Conservation (phyloP, 37 sponge, comb jelly and placozoan genomes). For the Amphimedon queenslandica region DNA sequence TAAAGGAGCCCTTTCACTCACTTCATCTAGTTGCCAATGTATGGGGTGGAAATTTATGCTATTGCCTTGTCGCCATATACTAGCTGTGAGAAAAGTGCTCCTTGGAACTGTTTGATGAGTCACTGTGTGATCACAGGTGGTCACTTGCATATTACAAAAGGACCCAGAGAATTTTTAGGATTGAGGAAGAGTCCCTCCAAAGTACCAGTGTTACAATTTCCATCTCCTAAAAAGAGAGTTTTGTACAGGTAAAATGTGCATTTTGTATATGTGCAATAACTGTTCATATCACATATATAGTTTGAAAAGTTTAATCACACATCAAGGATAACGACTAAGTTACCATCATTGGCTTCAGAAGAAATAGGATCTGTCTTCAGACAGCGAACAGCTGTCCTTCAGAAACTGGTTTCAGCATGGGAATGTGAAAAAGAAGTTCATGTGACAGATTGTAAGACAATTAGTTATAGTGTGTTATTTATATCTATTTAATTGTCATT, state of each 20-base stretch:
- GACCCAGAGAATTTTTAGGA: conserved; percentile 22
- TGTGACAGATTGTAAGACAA: too few species aligned
- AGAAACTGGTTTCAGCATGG: not conserved
- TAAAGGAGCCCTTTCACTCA: conserved; percentile 12
- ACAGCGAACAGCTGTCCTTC: not conserved
- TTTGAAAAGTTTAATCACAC: conserved; percentile 23
- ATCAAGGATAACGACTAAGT: conserved; percentile 16
- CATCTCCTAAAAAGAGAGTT: too few species aligned
- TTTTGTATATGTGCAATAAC: too few species aligned
- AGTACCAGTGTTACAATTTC: too few species aligned
- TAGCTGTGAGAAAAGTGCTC: conserved; percentile 20
- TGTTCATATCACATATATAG: not conserved
- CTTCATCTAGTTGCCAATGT: conserved; percentile 11
- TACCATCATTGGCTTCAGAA: conserved; percentile 16
- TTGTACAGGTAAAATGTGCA: too few species aligned
- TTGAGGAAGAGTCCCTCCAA: too few species aligned
- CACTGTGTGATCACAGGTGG: conserved; percentile 32
- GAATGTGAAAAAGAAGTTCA: not conserved
- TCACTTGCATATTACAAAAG: conserved; percentile 19
- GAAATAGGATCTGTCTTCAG: not conserved
- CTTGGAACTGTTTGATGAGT: conserved; percentile 25
- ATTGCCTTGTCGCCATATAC: conserved; percentile 39
- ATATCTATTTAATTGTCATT: too few species aligned
- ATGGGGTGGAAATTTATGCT: conserved; percentile 23
- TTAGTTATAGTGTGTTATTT: too few species aligned